Evolutionary conservation across 1,140 invertebrate genomes (phyloP), one percentile per base, ranked within the genome.

Genomic region (Drosophila oshimai): DNA sequence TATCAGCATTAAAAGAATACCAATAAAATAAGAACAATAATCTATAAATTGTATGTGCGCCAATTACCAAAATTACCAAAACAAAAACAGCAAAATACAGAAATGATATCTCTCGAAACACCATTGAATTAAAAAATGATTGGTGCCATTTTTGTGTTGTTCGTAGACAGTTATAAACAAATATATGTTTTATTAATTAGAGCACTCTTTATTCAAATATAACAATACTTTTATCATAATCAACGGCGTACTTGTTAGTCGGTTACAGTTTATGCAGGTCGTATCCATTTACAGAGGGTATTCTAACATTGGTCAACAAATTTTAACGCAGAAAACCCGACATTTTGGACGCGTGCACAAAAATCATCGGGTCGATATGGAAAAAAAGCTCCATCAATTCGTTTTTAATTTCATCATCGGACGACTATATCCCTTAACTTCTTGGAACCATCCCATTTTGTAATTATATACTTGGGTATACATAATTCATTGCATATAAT

Each of bases 1-100:
- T 58, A 80, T 28, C 57, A 60, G 50, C 71, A 72, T 54, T 55
- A 67, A 74, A 74, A 28, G 50, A 76, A 80, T 62, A 60, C 58
- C 58, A 62, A 60, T 62, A 44, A 58, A 62, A 60, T 28, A 58
- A 60, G 37, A 60, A 44, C 28, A 44, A 62, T 42, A 60, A 60
- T 33, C 18, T 39, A 51, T 22, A 17, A 26, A 26, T 33, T 51
- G 29, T 18, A 36, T 36, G 29, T 36, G 22, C 49, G 34, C 49
- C 34, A 51, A 51, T n/a, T n/a, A n/a, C n/a, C n/a, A n/a, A 51
- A 37, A 31, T 42, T 42, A 42, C 41, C 41, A 46, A 45, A 45
- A 45, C 22, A 15, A 45, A 15, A 24, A 45, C 22, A 15, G 28
- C 10, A 24, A 2, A n/a, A 42, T 4, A 24, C 39, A 24, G 37